phyloP scores from a whole-genome alignment of 2,797 vertebrate species.

The Balearica regulorum region DNA sequence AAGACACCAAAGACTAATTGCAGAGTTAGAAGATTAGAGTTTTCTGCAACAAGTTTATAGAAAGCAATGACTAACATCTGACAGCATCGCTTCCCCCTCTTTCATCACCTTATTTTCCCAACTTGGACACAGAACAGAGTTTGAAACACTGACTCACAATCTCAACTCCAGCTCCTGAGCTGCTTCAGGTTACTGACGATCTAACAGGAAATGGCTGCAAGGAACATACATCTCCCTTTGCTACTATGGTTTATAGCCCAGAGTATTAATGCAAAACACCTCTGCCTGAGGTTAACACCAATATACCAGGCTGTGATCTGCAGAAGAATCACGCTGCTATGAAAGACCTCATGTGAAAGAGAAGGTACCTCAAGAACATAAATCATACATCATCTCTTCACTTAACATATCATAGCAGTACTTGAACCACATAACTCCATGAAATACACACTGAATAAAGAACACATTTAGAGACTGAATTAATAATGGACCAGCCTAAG shows the following conservation, averaged over 20 bases:
- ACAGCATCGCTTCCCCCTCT: not conserved
- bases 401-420: not conserved
- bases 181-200: not conserved
- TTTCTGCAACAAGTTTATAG: not conserved
- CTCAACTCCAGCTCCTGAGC: not conserved
- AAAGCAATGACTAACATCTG: not conserved
- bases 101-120: not conserved
- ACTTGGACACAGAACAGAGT: not conserved
- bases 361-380: not conserved
- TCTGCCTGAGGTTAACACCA: not conserved
- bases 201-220: not conserved
- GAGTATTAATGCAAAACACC: not conserved
- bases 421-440: not conserved
- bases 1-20: not conserved
- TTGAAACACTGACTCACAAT: fast-evolving
- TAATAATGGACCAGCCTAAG: not conserved
- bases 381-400: not conserved
- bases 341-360: not conserved
- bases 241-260: not conserved
- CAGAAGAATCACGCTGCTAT: not conserved
- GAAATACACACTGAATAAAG: not conserved
- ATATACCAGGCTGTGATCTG: not conserved
- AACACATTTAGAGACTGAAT: not conserved
- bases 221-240: not conserved
- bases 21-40: not conserved